These are phyloP conservation scores for Passer domesticus DNA, from an alignment of 2,113 vertebrate species.

Conservation along the genomic window DNA sequence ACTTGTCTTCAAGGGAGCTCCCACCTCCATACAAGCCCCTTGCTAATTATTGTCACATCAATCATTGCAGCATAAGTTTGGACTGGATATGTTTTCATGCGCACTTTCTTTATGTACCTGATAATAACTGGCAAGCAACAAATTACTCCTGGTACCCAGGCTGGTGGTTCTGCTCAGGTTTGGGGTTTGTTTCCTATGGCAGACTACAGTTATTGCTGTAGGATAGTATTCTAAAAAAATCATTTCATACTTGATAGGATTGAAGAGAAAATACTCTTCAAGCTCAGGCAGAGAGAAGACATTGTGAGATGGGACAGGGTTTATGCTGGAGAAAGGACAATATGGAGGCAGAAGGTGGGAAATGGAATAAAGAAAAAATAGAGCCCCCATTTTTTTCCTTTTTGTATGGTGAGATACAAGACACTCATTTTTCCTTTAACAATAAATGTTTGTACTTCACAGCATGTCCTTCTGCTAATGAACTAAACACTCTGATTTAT, in stretches of 20 bases:
- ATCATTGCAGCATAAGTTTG: not conserved
- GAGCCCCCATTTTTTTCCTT: not conserved
- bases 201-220: not conserved
- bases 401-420: not conserved
- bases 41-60: not conserved
- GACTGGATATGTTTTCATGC: not conserved
- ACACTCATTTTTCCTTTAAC: not conserved
- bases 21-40: not conserved
- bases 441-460: not conserved
- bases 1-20: not conserved
- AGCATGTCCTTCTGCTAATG: not conserved
- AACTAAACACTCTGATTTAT: not conserved
- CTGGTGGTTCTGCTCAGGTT: not conserved
- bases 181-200: not conserved
- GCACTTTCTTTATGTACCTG: not conserved
- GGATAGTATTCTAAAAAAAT: not conserved
- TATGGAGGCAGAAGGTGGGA: not conserved
- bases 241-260: not conserved
- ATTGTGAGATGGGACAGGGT: not conserved
- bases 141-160: not conserved
- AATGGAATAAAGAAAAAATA: not conserved
- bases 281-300: not conserved
- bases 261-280: not conserved
- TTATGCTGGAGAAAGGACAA: not conserved
- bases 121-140: not conserved